These are phyloP conservation scores for Acrocephalus scirpaceus DNA, from an alignment of 2,797 vertebrate genomes.

Conservation along the genomic window DNA sequence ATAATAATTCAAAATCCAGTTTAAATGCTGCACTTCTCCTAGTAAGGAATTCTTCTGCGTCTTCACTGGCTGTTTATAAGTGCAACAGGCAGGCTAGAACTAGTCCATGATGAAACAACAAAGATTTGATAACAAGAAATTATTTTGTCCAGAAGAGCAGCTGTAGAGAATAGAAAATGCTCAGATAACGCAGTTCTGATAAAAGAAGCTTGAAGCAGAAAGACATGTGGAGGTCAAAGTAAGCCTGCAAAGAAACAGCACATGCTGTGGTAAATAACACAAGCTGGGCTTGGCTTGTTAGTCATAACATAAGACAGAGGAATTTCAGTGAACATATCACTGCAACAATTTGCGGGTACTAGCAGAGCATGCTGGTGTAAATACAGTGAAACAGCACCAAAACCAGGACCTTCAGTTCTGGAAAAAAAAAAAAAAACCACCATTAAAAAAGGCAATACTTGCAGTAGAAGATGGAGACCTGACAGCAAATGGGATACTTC, in stretches of 20 bases:
- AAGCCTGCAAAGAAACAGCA: background rate
- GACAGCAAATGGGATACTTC: background rate
- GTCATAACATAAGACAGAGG: slow-evolving; percentile 13
- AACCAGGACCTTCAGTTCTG: background rate
- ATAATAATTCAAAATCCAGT: background rate
- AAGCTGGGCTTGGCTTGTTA: slow-evolving; percentile 8
- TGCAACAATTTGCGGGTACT: background rate
- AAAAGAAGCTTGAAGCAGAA: background rate
- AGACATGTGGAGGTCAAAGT: background rate
- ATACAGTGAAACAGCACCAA: background rate
- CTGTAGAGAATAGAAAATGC: background rate
- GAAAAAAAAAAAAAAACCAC: background rate
- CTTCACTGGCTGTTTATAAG: background rate
- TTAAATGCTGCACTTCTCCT: background rate
- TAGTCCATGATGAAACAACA: background rate
- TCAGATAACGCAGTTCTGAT: background rate
- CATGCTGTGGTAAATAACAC: background rate
- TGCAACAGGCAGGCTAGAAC: background rate
- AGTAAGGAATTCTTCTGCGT: background rate
- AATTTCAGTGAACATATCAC: background rate
- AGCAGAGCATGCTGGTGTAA: background rate
- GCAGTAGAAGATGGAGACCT: background rate
- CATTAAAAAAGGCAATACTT: background rate
- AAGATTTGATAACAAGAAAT: background rate
- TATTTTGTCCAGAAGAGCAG: background rate